Base-by-base conservation (phyloP, 2,113 vertebrate genomes). In the Ranitomeya variabilis region DNA sequence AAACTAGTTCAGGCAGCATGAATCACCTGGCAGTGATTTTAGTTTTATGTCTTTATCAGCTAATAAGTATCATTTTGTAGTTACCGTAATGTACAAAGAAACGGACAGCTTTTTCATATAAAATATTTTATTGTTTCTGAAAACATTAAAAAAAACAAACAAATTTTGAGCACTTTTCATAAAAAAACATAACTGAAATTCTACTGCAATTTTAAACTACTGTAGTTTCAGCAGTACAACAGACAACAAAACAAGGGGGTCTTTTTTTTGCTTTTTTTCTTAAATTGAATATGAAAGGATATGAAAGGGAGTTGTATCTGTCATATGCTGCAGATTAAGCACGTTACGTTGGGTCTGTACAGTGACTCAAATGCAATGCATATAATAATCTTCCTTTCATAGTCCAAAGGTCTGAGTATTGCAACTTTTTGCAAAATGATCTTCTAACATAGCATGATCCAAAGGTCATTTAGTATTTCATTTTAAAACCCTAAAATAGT, bases 81-180 rank as follows among this genome's bases (percentile, higher is more conserved):
- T 37, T 37, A 31, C 26, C 2, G 26, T 31, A 31, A 73, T 16
- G 5, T 4, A 60, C 79, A 81, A 81, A 62, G 9, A 84, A 55
- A 71, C 26, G 62, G 19, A 11, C 91, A 92, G 92, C 6, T 83
- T 89, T 92, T 94, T 96, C 93, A 95, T 97, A 99, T 96, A 97
- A 97, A 98, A 99, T 96, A 94, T 92, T 97, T 99, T 98, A 98
- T 99, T 95, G 96, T 96, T 96, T 97, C 96, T 96, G 97, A 96
- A 99, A 99, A 98, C 95, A 97, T 95, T 96, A 95, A 96, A 97
- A 88, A 84, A 95, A 98, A 45, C 37, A 45, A 97, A 96, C 96
- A 97, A 69, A 95, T 96, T 94, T 95, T 95, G 95, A 98, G 95
- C 96, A 97, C 95, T 97, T 97, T 96, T 93, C 94, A 89, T 96